Percentiles rank a stretch among this genome's conserved stretches.
phyloP scores from a whole-genome alignment of 2,888 invertebrate genomes.

The Teleogryllus oceanicus region DNA sequence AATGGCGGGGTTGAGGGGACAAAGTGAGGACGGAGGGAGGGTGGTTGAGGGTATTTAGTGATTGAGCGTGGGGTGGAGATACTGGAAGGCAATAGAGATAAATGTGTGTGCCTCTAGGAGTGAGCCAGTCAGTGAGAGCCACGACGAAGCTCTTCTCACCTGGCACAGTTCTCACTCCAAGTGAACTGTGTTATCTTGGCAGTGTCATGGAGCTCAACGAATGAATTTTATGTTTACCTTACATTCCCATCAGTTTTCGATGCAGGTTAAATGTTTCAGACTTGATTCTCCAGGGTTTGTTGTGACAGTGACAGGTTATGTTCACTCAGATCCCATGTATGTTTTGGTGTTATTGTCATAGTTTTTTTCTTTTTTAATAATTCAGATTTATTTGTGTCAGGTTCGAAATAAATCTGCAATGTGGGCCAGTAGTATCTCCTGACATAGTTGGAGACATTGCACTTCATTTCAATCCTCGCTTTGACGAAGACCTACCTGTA shows the following conservation, averaged over 20 bases:
- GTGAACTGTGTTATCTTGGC: no score
- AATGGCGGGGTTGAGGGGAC: no score
- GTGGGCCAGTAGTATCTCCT: not conserved
- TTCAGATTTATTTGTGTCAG: not conserved
- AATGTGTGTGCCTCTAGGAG: no score
- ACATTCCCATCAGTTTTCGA: not conserved
- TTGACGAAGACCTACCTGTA: not conserved
- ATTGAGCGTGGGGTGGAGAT: no score
- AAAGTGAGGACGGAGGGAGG: no score
- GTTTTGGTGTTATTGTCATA: not conserved
- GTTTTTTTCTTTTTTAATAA: not conserved
- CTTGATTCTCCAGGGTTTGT: not conserved
- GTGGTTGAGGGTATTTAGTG: no score
- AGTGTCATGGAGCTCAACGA: no score
- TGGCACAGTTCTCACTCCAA: no score
- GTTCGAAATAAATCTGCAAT: slow-evolving; percentile 6
- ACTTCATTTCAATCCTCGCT: slow-evolving; percentile 1
- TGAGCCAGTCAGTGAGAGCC: no score
- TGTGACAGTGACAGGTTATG: not conserved
- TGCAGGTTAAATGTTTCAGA: not conserved
- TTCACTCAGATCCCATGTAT: not conserved
- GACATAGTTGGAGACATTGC: not conserved
- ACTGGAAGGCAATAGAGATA: no score
- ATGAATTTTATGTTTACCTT: no score
- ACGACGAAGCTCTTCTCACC: no score